Evolutionary conservation across 2,888 invertebrate species (phyloP).

Genomic region (Cheilosia vernalis): DNA sequence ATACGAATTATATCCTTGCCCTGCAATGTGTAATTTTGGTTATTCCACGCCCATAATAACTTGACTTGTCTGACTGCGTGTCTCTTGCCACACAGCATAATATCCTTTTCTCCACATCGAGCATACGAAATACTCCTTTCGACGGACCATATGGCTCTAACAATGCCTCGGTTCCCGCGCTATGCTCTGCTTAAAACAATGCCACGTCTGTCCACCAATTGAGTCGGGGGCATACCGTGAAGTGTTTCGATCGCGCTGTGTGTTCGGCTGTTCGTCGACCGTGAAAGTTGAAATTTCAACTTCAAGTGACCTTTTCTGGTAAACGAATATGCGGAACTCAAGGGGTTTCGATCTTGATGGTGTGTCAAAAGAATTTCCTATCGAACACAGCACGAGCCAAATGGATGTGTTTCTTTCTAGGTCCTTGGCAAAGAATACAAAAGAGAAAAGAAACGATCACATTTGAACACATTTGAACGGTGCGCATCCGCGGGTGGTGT

Average conservation of each 20-base stretch:
- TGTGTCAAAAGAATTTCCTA: conserved; percentile 35
- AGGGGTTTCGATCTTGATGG: conserved; percentile 40
- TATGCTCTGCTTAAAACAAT: conserved; percentile 71
- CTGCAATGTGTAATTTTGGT: conserved; percentile 17
- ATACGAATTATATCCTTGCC: conserved; percentile 7
- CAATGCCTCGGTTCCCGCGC: conserved; percentile 66
- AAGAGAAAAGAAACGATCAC: conserved; percentile 18
- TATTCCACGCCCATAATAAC: conserved; percentile 19
- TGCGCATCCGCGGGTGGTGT: conserved; percentile 39
- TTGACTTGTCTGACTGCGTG: conserved; percentile 25
- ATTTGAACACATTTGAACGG: conserved; percentile 44
- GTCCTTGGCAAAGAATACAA: conserved; percentile 18
- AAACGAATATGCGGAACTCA: conserved; percentile 1
- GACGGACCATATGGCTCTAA: conserved; percentile 58
- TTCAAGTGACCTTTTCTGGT: conserved; percentile 35
- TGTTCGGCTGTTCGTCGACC: conserved; percentile 58
- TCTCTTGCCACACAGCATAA: conserved; percentile 22
- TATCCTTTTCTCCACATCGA: conserved; percentile 28
- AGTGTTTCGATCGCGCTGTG: conserved; percentile 53
- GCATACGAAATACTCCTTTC: conserved; percentile 12
- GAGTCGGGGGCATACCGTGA: conserved; percentile 68
- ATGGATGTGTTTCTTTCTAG: conserved; percentile 27
- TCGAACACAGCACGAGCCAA: conserved; percentile 70
- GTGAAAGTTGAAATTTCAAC: conserved; percentile 61
- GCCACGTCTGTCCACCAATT: conserved; percentile 49